These are phyloP conservation scores for Lontra canadensis DNA, from an alignment of 2,113 vertebrate species.

Conservation along the genomic window DNA sequence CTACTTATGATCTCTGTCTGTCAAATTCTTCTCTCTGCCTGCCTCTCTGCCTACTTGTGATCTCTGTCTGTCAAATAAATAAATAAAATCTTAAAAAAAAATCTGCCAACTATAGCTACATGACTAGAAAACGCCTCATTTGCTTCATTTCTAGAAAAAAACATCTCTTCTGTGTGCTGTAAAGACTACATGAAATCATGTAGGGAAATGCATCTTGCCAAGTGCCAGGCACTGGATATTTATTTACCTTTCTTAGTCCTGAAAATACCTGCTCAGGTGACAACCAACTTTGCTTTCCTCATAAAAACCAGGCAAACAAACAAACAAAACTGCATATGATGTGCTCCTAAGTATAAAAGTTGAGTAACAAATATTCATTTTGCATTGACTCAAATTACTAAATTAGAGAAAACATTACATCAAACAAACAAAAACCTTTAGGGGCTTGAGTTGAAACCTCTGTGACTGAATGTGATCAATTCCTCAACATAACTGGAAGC, in stretches of 20 bases:
- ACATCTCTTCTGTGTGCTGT: neutral
- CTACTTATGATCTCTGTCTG: too few relatives aligned
- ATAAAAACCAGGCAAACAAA: neutral
- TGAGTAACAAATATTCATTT: conserved; percentile 12
- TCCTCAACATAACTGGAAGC: conserved; percentile 1
- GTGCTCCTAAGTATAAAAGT: neutral
- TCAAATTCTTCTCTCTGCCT: too few relatives aligned
- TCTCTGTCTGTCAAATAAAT: too few relatives aligned
- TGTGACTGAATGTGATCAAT: neutral
- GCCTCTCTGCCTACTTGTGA: too few relatives aligned
- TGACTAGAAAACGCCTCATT: neutral
- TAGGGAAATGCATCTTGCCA: neutral
- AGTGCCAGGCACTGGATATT: neutral
- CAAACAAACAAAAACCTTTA: neutral
- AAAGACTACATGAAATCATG: neutral
- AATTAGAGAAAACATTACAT: neutral
- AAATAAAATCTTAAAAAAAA: neutral
- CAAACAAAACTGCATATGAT: neutral
- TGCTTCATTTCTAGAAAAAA: neutral
- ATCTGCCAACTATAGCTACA: neutral
- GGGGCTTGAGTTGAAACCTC: neutral
- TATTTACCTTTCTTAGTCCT: neutral
- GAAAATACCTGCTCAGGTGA: neutral
- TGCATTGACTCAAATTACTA: neutral
- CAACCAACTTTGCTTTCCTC: neutral